phyloP scores from a whole-genome alignment of 1,140 invertebrate species.

The Hormaphis cornu region DNA sequence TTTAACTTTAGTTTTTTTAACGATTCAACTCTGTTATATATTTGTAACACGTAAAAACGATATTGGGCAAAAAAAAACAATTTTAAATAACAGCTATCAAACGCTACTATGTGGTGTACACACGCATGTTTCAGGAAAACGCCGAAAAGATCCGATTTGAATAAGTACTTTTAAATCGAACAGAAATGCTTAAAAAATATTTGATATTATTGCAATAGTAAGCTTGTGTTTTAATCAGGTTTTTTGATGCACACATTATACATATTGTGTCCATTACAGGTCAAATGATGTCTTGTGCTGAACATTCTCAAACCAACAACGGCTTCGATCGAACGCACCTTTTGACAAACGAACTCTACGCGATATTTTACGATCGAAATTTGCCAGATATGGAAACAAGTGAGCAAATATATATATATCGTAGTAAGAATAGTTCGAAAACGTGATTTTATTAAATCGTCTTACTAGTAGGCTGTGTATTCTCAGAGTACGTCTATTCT shows the following conservation, averaged over 20 bases:
- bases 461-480: too few relatives aligned
- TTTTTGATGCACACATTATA: background rate
- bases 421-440: background rate
- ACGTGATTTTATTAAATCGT: too few relatives aligned
- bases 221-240: too few relatives aligned
- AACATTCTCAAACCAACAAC: background rate
- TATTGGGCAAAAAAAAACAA: too few relatives aligned
- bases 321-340: background rate
- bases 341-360: background rate
- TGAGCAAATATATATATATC: background rate
- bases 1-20: too few relatives aligned
- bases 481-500: too few relatives aligned
- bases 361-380: background rate
- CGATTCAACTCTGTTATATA: too few relatives aligned
- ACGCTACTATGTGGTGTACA: background rate
- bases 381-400: background rate
- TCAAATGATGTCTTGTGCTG: background rate
- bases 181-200: too few relatives aligned
- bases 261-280: background rate
- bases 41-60: too few relatives aligned
- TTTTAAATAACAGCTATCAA: too few relatives aligned
- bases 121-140: background rate
- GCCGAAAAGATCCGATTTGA: too few relatives aligned
- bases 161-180: too few relatives aligned
- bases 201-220: background rate